These are phyloP conservation scores for Rutilus rutilus DNA, from an alignment of 2,113 vertebrate genomes.

Conservation along the genomic window DNA sequence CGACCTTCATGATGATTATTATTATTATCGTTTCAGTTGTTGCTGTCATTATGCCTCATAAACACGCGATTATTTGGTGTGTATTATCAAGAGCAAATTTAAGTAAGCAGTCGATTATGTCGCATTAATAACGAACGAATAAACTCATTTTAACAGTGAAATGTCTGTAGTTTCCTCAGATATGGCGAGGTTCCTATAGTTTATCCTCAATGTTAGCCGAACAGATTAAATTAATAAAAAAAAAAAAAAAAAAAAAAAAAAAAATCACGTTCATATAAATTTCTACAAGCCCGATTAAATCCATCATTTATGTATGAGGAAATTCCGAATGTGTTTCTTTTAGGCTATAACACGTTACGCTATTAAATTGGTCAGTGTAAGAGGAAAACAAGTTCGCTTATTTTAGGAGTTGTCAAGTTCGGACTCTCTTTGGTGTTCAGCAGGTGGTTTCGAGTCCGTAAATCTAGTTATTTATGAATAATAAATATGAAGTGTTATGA, in stretches of 20 bases:
- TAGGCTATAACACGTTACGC: no score
- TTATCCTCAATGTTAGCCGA: neutral
- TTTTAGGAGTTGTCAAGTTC: neutral
- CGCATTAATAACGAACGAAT: no score
- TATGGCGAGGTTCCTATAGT: no score
- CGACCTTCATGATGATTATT: neutral
- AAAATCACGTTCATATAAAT: neutral
- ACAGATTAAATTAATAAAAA: no score
- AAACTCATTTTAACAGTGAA: neutral
- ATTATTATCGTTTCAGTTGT: conserved; percentile 18
- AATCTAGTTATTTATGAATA: conserved; percentile 79
- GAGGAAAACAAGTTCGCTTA: neutral
- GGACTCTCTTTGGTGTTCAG: conserved; percentile 56
- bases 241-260: no score
- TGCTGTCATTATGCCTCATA: no score
- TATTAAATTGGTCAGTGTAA: neutral
- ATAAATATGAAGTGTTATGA: conserved; percentile 80
- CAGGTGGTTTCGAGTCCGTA: conserved; percentile 71
- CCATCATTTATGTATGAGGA: neutral
- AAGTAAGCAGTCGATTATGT: no score
- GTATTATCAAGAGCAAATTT: no score
- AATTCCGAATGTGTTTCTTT: neutral
- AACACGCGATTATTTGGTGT: no score
- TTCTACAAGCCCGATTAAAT: neutral
- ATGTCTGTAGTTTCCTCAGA: neutral